A percentile compares a stretch with the other conserved stretches of the same genome.
These are phyloP conservation scores for Pogonophryne albipinna DNA, from an alignment of 2,797 vertebrate species.

Conservation along the genomic window DNA sequence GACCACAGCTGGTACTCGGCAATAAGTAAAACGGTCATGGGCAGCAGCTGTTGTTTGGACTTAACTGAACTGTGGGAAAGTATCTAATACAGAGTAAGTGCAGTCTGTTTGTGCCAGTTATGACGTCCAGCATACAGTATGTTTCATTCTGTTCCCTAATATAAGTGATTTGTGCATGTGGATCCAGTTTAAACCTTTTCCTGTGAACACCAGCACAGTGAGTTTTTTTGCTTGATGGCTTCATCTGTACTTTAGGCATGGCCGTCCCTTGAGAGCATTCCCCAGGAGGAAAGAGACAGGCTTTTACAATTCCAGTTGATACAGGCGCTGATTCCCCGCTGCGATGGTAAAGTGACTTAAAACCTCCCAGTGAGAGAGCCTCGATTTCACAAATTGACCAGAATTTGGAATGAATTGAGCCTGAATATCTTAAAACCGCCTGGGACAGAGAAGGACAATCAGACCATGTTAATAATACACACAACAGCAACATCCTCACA, in stretches of 20 bases:
- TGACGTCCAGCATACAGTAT: background rate
- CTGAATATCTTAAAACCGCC: slow-evolving; percentile 2
- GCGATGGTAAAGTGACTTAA: slow-evolving; percentile 37
- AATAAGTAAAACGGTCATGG: slow-evolving; percentile 46
- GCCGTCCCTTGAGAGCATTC: slow-evolving; percentile 16
- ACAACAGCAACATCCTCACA: slow-evolving; percentile 13
- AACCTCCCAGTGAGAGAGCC: slow-evolving; percentile 21
- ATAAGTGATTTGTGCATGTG: background rate
- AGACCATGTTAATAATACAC: slow-evolving; percentile 39
- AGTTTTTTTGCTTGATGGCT: slow-evolving; percentile 23
- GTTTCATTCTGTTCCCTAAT: slow-evolving; percentile 7
- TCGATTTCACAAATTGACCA: slow-evolving; percentile 34
- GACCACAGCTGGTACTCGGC: slow-evolving; percentile 68
- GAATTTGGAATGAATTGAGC: slow-evolving; percentile 28
- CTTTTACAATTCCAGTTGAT: slow-evolving; percentile 23
- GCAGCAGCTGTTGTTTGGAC: slow-evolving; percentile 67
- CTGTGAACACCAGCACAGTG: no score
- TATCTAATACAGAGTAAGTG: slow-evolving; percentile 23
- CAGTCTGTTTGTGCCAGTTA: slow-evolving; percentile 16
- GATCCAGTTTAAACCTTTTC: background rate
- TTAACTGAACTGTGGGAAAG: slow-evolving; percentile 56
- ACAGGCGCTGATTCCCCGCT: background rate
- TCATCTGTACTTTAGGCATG: slow-evolving; percentile 26
- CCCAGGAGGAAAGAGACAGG: slow-evolving; percentile 8
- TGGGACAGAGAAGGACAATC: slow-evolving; percentile 3